These are phyloP conservation scores for Heloderma charlesbogerti DNA, from an alignment of 2,113 vertebrate species.

Conservation along the genomic window DNA sequence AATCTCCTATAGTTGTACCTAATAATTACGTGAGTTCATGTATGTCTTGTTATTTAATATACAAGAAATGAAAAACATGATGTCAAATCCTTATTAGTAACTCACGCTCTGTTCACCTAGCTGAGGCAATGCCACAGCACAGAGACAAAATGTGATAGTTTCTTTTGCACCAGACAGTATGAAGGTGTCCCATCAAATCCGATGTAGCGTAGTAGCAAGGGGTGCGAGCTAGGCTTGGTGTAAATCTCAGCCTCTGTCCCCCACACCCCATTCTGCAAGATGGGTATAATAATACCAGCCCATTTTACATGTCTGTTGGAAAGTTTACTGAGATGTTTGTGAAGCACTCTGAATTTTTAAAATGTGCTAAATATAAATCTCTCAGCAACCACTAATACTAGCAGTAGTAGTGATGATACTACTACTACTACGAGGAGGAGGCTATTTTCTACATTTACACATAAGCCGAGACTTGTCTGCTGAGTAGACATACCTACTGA, in stretches of 20 bases:
- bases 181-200: rapidly evolving
- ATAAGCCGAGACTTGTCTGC: too few relatives aligned
- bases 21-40: constrained; percentile 69
- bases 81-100: constrained; percentile 58
- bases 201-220: too few relatives aligned
- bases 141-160: constrained; percentile 31
- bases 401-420: too few relatives aligned
- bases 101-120: constrained; percentile 56
- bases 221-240: neutral
- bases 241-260: neutral
- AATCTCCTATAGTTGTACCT: constrained; percentile 64
- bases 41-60: constrained; percentile 67
- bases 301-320: neutral
- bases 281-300: neutral
- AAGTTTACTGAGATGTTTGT: neutral
- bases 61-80: constrained; percentile 59
- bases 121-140: constrained; percentile 39
- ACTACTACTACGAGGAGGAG: too few relatives aligned
- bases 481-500: neutral
- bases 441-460: too few relatives aligned
- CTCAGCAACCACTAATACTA: neutral
- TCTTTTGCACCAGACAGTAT: constrained; percentile 26
- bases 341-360: neutral
- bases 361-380: neutral
- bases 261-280: neutral